Evolutionary conservation across 1,140 invertebrate genomes (phyloP).

Genomic region (Muscidifurax raptorellus): DNA sequence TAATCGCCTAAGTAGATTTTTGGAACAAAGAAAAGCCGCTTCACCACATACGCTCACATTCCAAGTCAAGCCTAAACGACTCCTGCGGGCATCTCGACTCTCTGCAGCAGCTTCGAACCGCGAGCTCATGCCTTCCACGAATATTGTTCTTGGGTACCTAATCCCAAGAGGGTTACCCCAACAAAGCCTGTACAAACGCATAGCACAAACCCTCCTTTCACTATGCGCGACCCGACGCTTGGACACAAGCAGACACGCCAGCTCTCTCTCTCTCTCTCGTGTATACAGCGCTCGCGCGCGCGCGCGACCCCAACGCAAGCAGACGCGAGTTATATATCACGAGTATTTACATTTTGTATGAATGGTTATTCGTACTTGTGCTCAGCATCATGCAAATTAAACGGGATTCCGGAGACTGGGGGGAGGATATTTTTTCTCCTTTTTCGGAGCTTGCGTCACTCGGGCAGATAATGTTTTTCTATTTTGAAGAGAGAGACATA

Average conservation of each 20-base stretch:
- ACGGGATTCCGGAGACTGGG: not conserved
- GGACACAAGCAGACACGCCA: not conserved
- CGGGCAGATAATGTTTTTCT: not conserved
- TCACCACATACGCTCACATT: not conserved
- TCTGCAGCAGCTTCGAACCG: not conserved
- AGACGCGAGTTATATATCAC: not conserved
- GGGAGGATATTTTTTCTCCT: not conserved
- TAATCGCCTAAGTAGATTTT: conserved; percentile 7
- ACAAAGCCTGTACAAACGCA: conserved; percentile 63
- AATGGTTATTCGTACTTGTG: not conserved
- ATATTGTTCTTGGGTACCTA: conserved; percentile 67
- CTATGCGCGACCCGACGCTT: conserved; percentile 23
- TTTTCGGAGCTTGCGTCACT: not conserved
- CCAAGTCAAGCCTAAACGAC: conserved; percentile 11
- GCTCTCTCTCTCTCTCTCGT: not conserved
- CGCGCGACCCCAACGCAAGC: not conserved
- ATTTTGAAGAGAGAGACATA: not conserved
- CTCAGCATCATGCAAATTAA: conserved; percentile 1
- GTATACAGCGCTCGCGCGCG: not conserved
- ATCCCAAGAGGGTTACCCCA: conserved; percentile 60
- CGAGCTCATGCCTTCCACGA: conserved; percentile 55
- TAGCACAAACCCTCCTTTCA: conserved; percentile 54
- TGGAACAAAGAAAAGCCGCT: conserved; percentile 6
- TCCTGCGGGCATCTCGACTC: conserved; percentile 24
- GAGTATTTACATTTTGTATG: not conserved